phyloP scores from a whole-genome alignment of 2,113 vertebrate species.

The Deroptyus accipitrinus region DNA sequence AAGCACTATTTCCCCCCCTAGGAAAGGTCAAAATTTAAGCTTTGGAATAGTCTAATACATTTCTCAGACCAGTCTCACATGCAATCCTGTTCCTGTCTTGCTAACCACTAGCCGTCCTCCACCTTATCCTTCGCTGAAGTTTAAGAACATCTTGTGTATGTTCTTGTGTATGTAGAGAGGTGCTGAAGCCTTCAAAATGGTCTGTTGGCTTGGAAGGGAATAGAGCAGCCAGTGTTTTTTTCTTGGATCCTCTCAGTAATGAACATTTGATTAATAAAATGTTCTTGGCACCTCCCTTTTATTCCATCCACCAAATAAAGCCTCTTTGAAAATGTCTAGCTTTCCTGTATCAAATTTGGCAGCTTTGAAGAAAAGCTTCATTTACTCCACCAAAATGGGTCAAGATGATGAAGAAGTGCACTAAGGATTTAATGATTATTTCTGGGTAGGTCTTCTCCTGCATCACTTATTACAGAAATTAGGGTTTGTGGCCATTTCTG shows the following conservation, averaged over 20 bases:
- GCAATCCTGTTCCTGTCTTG: not conserved
- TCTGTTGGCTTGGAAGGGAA: constrained; percentile 33
- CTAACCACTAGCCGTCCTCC: not conserved
- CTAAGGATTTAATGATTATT: not conserved
- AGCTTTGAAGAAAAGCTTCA: not conserved
- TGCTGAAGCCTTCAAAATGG: constrained; percentile 29
- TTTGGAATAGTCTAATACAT: not conserved
- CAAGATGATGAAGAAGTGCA: not conserved
- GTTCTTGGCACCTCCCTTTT: constrained; percentile 31
- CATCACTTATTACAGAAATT: not conserved
- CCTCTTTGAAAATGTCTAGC: not conserved
- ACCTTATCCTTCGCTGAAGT: constrained; percentile 30
- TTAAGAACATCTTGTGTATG: constrained; percentile 18
- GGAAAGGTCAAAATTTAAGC: constrained; percentile 20
- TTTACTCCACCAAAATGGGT: not conserved
- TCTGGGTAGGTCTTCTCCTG: not conserved
- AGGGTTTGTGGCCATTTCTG: not conserved
- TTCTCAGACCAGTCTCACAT: constrained; percentile 14
- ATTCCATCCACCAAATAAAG: constrained; percentile 26
- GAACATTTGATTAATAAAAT: constrained; percentile 60
- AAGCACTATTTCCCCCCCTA: not conserved
- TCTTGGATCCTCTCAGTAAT: constrained; percentile 36
- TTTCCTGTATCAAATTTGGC: not conserved
- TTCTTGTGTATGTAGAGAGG: not conserved
- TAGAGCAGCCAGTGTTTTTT: not conserved